Evolutionary conservation across 2,113 vertebrate species (phyloP), one percentile per base, ranked within the genome.

Genomic region (Sula dactylatra): DNA sequence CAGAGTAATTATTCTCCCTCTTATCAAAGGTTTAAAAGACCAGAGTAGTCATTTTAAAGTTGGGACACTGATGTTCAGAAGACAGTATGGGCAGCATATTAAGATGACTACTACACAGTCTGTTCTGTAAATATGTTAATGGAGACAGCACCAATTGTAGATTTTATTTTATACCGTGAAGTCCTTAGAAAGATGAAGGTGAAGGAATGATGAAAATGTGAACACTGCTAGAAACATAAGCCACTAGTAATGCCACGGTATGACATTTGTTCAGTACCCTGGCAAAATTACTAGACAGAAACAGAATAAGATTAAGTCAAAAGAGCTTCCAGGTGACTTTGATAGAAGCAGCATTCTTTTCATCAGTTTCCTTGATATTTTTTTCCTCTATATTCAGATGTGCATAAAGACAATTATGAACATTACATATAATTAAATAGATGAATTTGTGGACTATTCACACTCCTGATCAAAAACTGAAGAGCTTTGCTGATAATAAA

Each of bases 41-140:
- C 62, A 90, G 24, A 88, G 40, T 22, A 82, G 40, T 34, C 3
- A 83, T 90, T 96, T 94, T 34, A 40, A 76, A 65, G 56, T 52
- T 52, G 61, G 85, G 62, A 45, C 1, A 0, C n/a, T 77, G 32
- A 66, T 42, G 26, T 45, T 62, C 29, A 16, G 32, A 83, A 76
- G 6, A 4, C 12, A 65, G 20, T 82, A 76, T 44, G 26, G 70
- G 13, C 44, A 88, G 62, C 82, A 72, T 52, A 82, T 79, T 88
- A 85, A 88, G 71, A 71, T n/a, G 40, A 82, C 2, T 10, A 34
- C 52, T 62, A 71, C 44, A 62, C 16, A 76, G 18, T 52, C 32
- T 69, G 10, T 24, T 88, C 74, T 69, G 44, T 59, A 88, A 95
- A 93, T 92, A 88, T 82, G 79, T 84, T 93, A 86, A 94, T 72